phyloP scores from a whole-genome alignment of 2,888 invertebrate genomes.

The Carabus problematicus region DNA sequence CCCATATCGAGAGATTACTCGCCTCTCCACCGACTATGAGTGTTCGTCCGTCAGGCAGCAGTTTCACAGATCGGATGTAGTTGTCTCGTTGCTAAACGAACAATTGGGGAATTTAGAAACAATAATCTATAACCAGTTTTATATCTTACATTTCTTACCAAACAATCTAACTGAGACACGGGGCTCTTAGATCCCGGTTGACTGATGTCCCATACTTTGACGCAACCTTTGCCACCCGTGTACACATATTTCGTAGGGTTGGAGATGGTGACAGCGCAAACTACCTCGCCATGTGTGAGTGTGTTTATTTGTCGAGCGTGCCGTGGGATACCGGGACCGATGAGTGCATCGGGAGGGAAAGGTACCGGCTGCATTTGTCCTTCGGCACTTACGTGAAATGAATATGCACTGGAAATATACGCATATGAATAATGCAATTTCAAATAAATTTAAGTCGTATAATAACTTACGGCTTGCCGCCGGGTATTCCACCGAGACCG shows the following conservation, averaged over 20 bases:
- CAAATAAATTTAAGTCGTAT: slow-evolving; percentile 17
- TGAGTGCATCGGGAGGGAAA: slow-evolving; percentile 92
- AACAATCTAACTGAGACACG: slow-evolving; percentile 85
- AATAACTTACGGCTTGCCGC: slow-evolving; percentile 85
- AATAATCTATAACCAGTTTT: no score
- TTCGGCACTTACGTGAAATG: slow-evolving; percentile 90
- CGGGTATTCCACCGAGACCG: slow-evolving; percentile 74
- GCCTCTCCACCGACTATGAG: slow-evolving; percentile 97
- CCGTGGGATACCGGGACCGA: slow-evolving; percentile 91
- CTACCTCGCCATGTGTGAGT: slow-evolving; percentile 94
- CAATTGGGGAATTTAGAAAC: neutral
- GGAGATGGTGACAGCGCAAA: slow-evolving; percentile 95
- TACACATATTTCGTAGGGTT: slow-evolving; percentile 90
- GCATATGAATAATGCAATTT: neutral
- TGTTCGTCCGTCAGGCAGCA: slow-evolving; percentile 92
- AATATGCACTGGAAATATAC: slow-evolving; percentile 76
- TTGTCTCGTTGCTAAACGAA: slow-evolving; percentile 84
- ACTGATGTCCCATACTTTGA: slow-evolving; percentile 84
- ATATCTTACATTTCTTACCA: slow-evolving; percentile 61
- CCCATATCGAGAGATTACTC: slow-evolving; percentile 95
- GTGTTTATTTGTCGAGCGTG: slow-evolving; percentile 90
- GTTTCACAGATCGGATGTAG: slow-evolving; percentile 94
- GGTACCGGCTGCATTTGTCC: slow-evolving; percentile 90
- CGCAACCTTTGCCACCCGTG: slow-evolving; percentile 96
- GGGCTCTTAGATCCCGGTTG: slow-evolving; percentile 79